These are phyloP conservation scores for Anseranas semipalmata DNA, from an alignment of 2,113 vertebrate species.

Conservation along the genomic window DNA sequence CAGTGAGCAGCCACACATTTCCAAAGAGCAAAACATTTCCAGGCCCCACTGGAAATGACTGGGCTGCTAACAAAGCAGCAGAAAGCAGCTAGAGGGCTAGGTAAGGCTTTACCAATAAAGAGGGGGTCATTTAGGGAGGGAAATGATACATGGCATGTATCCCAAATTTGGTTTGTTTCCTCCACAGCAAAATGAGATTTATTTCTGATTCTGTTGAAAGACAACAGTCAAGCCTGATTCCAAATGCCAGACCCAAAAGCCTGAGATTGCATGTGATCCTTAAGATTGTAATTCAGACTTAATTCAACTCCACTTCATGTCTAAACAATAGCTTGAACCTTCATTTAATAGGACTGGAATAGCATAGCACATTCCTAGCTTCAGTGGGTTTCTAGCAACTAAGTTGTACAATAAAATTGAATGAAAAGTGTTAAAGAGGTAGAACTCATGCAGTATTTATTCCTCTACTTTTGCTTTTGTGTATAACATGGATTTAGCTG, in stretches of 20 bases:
- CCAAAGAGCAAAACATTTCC: background rate
- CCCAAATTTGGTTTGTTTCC: background rate
- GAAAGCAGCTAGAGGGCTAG: background rate
- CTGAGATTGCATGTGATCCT: background rate
- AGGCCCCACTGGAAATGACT: background rate
- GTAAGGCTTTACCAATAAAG: background rate
- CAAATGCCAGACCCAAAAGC: background rate
- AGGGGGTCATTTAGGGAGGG: background rate
- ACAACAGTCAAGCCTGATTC: background rate
- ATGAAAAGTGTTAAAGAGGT: conserved; percentile 15
- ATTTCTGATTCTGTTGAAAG: background rate
- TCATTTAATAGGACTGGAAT: background rate
- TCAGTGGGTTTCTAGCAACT: background rate
- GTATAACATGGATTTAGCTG: background rate
- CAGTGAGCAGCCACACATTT: background rate
- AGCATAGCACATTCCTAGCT: background rate
- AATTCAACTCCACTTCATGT: background rate
- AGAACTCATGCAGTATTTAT: background rate
- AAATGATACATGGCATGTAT: background rate
- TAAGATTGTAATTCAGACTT: background rate
- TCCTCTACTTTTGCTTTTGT: background rate
- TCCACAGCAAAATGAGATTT: background rate
- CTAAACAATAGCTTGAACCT: background rate
- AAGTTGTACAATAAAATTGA: background rate
- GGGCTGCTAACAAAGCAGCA: background rate